Percentiles rank a stretch among this genome's conserved stretches.
phyloP scores from a whole-genome alignment of 2,113 vertebrate genomes.

The Regulus satrapa region DNA sequence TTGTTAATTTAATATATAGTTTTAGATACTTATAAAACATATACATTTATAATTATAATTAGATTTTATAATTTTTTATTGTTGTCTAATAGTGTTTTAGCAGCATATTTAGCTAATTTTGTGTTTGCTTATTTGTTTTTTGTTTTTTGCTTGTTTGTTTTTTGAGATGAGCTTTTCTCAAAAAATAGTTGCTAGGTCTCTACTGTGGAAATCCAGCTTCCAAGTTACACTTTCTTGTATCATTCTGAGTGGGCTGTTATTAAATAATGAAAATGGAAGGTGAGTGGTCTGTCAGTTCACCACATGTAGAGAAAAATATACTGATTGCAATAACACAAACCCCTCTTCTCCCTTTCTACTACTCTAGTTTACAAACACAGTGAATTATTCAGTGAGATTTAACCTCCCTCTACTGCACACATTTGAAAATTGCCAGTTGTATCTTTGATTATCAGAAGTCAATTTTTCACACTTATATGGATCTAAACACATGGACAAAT shows the following conservation, averaged over 20 bases:
- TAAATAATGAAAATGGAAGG: neutral
- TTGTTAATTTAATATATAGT: too few relatives aligned
- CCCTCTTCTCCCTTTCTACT: neutral
- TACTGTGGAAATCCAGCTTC: neutral
- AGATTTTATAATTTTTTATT: too few relatives aligned
- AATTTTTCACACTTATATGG: neutral
- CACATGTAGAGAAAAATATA: neutral
- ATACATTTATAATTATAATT: too few relatives aligned
- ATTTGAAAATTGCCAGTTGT: neutral
- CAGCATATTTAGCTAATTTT: neutral
- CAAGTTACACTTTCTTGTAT: neutral
- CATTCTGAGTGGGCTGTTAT: neutral
- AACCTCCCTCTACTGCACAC: neutral
- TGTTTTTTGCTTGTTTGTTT: neutral
- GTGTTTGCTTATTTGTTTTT: too few relatives aligned
- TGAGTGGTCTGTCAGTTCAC: neutral
- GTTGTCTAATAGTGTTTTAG: too few relatives aligned
- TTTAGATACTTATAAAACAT: too few relatives aligned
- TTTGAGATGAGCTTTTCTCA: neutral
- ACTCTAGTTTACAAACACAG: neutral
- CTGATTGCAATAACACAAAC: neutral
- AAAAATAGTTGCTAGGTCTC: neutral
- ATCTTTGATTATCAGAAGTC: neutral
- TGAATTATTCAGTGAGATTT: neutral
- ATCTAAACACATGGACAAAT: neutral